Base-by-base conservation (phyloP, 2,888 invertebrate genomes). In the Maniola hyperantus region DNA sequence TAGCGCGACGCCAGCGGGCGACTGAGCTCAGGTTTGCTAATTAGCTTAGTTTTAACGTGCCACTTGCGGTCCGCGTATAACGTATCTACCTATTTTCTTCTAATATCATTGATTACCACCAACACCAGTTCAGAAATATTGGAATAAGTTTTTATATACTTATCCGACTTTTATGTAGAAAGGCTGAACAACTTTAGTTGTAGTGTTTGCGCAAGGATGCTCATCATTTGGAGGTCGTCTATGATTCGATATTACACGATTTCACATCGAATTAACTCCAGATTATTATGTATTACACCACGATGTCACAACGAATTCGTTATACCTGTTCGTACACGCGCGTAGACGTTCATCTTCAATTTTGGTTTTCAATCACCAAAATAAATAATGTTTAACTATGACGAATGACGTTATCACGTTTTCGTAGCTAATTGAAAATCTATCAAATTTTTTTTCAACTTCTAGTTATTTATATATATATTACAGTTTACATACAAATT, bases 231-330 rank as follows among this genome's bases (percentile, higher is more conserved):
- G 44, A 67, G 70, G 67, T 44, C 67, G n/a, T 33, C 54, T 63
- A 70, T 63, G 59, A 65, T 63, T 63, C 44, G 39, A 50, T 62
- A 48, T 64, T 58, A 58, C 50, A 50, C 62, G 67, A 65, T 66
- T 69, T 66, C 51, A 55, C 50, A 51, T 66, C 54, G 39, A 39
- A 61, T 66, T 66, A 59, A 50, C 57, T 65, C 48, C 44, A 65
- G 34, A 64, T 60, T 65, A 26, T 62, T 65, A 26, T 62, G 8
- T 53, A 62, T 64, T 61, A 61, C 61, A 66, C 61, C 61, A 54
- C 44, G 51, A 39, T 58, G 55, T 53, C 54, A 57, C 58, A 57
- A 62, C 50, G 15, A 53, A 60, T 65, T 64, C 50, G 50, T 51
- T 39, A 64, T 11, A 20, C 42, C 34, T 36, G 10, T 18, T 33